Base-by-base conservation (phyloP, 2,888 invertebrate species). In the Drosophila monieri region DNA sequence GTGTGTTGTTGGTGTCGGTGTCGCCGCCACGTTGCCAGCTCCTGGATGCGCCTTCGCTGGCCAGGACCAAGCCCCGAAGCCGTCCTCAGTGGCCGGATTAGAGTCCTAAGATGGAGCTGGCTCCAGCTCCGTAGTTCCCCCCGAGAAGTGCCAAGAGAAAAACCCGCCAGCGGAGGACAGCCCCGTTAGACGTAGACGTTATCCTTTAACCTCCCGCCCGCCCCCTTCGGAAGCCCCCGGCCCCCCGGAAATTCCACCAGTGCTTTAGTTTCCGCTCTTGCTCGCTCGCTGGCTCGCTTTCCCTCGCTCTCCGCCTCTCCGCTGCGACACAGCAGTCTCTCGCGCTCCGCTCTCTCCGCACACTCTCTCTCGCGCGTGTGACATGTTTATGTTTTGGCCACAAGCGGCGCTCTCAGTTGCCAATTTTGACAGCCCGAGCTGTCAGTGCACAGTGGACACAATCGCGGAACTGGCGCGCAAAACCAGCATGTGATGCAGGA, bases 381-480 rank as follows among this genome's bases (percentile, higher is more conserved):
- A 85, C 85, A 83, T 83, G 81, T 83, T 83, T 83, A 83, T 85
- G 81, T 83, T 83, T 83, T 83, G 81, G 81, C 81, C 79, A 81
- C 79, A 76, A 81, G 73, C 79, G 73, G 66, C 64, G 80, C 81
- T 73, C 73, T 81, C 83, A 43, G 67, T 74, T 69, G 77, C 85
- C 73, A 81, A 76, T 61, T 84, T 78, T 84, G 84, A 84, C 84
- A 84, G 79, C 73, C 78, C 37, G 67, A 76, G 78, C 65, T 85
- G 85, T 86, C 85, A 80, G 78, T 73, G 52, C 21, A 85, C 84
- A 81, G 84, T 85, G 87, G 83, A 55, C 23, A 65, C 62, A 78
- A 61, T 67, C 46, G 51, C 23, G 49, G 51, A 64, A 58, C 60
- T 71, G 49, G 51, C 15, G 10, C 14, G n/a, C 44, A 64, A 53